A percentile compares a stretch with the other conserved stretches of the same genome.
Evolutionary conservation across 2,797 vertebrate species (phyloP).

Genomic region (Epinephelus malabaricus): DNA sequence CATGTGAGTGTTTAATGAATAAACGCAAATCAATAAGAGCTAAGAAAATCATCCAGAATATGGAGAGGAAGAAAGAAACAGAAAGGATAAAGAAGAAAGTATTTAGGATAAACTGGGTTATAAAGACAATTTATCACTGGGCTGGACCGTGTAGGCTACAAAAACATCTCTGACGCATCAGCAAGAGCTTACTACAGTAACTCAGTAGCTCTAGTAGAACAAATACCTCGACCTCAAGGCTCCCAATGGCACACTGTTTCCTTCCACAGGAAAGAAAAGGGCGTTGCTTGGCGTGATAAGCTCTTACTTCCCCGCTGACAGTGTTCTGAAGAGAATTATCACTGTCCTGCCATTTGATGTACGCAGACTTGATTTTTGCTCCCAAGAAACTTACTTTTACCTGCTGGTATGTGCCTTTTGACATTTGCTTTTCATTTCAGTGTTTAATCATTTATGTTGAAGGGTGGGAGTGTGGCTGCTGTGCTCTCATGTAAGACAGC

Average conservation of each 20-base stretch:
- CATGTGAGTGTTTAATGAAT: too few relatives aligned
- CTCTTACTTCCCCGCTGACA: not conserved
- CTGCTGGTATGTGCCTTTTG: conserved; percentile 40
- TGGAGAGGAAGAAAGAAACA: not conserved
- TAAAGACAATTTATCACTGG: not conserved
- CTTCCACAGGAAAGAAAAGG: conserved; percentile 68
- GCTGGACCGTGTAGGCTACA: not conserved
- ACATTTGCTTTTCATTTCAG: conserved; percentile 27
- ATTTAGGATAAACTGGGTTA: not conserved
- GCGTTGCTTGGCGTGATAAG: conserved; percentile 51
- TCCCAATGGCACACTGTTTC: conserved; percentile 34
- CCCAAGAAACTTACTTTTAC: not conserved
- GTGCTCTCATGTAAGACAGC: not conserved
- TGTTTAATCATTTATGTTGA: not conserved
- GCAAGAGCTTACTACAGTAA: not conserved
- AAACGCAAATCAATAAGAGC: too few relatives aligned
- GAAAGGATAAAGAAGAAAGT: not conserved
- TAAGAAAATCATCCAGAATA: not conserved
- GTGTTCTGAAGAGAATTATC: conserved; percentile 1
- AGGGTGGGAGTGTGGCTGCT: not conserved
- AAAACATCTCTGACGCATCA: not conserved
- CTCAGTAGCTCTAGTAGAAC: conserved; percentile 8
- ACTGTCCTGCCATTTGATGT: conserved; percentile 1
- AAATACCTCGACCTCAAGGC: not conserved
- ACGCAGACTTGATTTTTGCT: conserved; percentile 16